Base-by-base conservation (phyloP, 2,113 vertebrate genomes). In the Pyrgilauda ruficollis region DNA sequence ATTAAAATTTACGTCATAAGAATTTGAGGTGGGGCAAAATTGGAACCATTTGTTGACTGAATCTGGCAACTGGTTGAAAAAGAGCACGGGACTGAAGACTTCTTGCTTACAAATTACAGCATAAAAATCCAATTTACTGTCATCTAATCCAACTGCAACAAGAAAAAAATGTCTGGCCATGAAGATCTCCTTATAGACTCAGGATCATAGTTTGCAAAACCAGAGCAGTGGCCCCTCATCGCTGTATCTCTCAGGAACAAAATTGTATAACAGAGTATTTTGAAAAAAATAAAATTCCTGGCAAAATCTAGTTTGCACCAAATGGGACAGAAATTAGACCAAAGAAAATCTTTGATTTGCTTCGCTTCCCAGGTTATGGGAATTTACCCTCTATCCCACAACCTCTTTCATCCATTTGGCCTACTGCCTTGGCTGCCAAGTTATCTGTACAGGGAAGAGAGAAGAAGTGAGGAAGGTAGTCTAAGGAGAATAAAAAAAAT, bases 1-100 rank as follows among this genome's bases (percentile, higher is more conserved):
- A 49, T 63, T 88, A 87, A 91, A 94, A 92, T 91, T 78, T 89
- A 33, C 33, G 14, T 89, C 73, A 41, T 44, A 92, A 81, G 47
- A 78, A 84, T 92, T 64, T 72, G 84, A 94, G 47, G 64, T 87
- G 84, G 77, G 58, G 33, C 41, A 82, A 89, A 93, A 94, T 91
- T 97, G 52, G 73, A 94, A 82, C 69, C 76, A 46, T 72, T 81
- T 94, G 82, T 73, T 90, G 55, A 80, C n/a, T 63, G 61, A 50
- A 73, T 80, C 39, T 96, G 85, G 67, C 55, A 87, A 56, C 18
- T 16, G 9, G 9, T 47, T 84, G 52, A 70, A 84, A 84, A 86
- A n/a, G 20, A 86, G 58, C 1, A 6, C 6, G 35, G 50, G 61
- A 50, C 41, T 17, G 7, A 91, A 67, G 31, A 77, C 30, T 56